Evolutionary conservation across 2,113 vertebrate species (phyloP), one percentile per base, ranked within the genome.

Genomic region (Chamaea fasciata): DNA sequence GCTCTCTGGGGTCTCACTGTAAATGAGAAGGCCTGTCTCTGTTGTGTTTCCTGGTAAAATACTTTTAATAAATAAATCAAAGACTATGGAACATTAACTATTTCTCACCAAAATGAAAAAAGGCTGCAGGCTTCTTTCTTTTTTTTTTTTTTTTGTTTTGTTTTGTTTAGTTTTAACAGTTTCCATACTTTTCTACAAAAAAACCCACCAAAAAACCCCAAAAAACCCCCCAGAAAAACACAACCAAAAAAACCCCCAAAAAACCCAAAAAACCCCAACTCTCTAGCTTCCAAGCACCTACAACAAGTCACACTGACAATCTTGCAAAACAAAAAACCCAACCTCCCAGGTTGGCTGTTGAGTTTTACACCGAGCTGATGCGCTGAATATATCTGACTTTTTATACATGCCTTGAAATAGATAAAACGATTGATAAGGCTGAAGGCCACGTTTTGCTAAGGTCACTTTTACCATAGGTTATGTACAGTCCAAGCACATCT

Each of bases 1-100:
- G 96, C 97, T 98, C 98, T 98, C 97, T 83, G 74, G 95, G 95
- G 97, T 97, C 97, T 95, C 91, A 78, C 90, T 93, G 97, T 94
- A 97, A 98, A 97, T 97, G 98, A 98, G 98, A 98, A 98, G 97
- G 97, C 95, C 95, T 96, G 95, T 98, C 97, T 98, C 94, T 89
- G 97, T 94, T 97, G 96, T 91, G 97, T 96, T 98, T 99, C 98
- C 97, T 97, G 97, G 97, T 97, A 97, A 97, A 97, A 97, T 96
- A 95, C 81, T 97, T 98, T 96, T 97, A 97, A 98, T 98, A 98
- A 98, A 98, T 98, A 98, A 98, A 99, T 99, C 97, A 98, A 95
- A 96, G 87, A 49, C 62, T 92, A 94, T 83, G 79, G 68, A 78
- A 93, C 89, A 60, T 98, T 98, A 98, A 98, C 97, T 63, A 50